Conservation (phyloP, 2,888 invertebrate genomes). For the Lycocerus yunnanus region DNA sequence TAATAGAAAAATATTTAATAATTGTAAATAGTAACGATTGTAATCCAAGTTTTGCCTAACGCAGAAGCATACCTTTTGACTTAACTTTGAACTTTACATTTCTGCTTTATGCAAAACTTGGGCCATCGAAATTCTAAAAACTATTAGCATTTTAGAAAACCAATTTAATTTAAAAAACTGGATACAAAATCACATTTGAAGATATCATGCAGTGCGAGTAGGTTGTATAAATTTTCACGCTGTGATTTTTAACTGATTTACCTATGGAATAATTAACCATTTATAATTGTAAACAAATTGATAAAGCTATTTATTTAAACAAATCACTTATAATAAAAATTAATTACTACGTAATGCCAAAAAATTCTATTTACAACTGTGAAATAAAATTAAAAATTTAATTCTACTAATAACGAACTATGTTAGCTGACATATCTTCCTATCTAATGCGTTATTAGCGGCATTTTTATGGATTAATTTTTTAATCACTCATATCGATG, state of each 20-base stretch:
- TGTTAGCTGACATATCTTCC: background rate
- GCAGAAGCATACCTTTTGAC: too few relatives aligned
- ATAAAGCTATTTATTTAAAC: background rate
- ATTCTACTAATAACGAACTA: background rate
- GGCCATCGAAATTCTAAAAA: background rate
- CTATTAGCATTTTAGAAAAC: background rate
- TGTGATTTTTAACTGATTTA: constrained; percentile 19
- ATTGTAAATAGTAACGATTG: too few relatives aligned
- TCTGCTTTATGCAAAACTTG: background rate
- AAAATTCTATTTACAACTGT: background rate
- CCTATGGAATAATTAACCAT: background rate
- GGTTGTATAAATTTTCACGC: constrained; percentile 26
- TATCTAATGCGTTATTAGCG: constrained; percentile 1
- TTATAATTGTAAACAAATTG: constrained; percentile 3
- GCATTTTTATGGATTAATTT: constrained; percentile 3
- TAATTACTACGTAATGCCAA: background rate
- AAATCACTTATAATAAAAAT: background rate
- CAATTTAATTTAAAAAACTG: background rate
- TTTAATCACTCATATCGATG: background rate
- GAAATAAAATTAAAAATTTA: background rate
- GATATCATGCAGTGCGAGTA: constrained; percentile 22
- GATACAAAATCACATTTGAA: constrained; percentile 2
- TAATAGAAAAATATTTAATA: too few relatives aligned
- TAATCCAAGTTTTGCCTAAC: too few relatives aligned
- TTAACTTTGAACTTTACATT: too few relatives aligned